These are phyloP conservation scores for Athalia circularis DNA, from an alignment of 2,888 invertebrate species.

Conservation along the genomic window DNA sequence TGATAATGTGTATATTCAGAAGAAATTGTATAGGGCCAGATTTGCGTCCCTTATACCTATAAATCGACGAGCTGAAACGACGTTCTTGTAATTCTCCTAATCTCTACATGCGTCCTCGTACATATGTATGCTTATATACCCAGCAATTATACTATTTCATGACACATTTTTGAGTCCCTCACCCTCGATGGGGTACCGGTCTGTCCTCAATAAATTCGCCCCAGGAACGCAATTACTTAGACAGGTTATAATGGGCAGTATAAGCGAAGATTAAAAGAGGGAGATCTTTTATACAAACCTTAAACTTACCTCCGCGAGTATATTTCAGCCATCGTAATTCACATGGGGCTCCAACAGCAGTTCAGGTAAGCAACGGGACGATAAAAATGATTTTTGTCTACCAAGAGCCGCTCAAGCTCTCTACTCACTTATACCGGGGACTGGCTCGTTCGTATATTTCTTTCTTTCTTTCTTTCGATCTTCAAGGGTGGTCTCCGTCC, in stretches of 20 bases:
- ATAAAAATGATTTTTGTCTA: slow-evolving; percentile 59
- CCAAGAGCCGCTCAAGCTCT: slow-evolving; percentile 14
- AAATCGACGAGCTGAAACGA: neutral
- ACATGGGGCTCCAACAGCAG: slow-evolving; percentile 46
- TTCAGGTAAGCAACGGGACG: slow-evolving; percentile 49
- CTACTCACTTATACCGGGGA: neutral
- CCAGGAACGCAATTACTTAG: slow-evolving; percentile 69
- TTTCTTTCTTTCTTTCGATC: slow-evolving; percentile 60
- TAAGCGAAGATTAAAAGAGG: slow-evolving; percentile 55
- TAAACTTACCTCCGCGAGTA: slow-evolving; percentile 9
- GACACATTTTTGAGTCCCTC: slow-evolving; percentile 26
- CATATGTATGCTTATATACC: neutral
- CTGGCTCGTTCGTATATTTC: slow-evolving; percentile 24
- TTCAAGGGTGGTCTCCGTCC: slow-evolving; percentile 70
- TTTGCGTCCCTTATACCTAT: neutral
- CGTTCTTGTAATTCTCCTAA: slow-evolving; percentile 28
- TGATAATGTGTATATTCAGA: neutral
- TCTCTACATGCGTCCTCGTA: slow-evolving; percentile 28
- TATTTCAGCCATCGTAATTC: slow-evolving; percentile 41
- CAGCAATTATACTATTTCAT: slow-evolving; percentile 43
- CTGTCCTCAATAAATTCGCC: slow-evolving; percentile 65
- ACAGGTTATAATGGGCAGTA: slow-evolving; percentile 56
- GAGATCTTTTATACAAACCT: slow-evolving; percentile 46
- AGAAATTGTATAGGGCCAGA: neutral
- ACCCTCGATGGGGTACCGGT: slow-evolving; percentile 26